Evolutionary conservation across 2,113 vertebrate genomes (phyloP).

Genomic region (Istiophorus platypterus): DNA sequence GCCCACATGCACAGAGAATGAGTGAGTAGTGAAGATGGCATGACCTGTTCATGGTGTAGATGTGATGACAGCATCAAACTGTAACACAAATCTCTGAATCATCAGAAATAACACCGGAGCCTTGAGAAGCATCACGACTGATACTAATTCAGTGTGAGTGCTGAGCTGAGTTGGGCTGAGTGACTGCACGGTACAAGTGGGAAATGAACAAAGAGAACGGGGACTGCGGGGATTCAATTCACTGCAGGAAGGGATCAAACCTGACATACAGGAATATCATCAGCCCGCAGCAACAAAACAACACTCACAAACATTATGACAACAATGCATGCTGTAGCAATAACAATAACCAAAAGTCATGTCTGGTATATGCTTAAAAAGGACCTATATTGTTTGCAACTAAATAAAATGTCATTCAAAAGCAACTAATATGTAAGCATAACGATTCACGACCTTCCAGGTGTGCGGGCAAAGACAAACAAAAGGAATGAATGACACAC

Average conservation of each 20-base stretch:
- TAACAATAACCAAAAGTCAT: neutral
- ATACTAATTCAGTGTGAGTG: constrained; percentile 76
- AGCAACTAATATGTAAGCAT: constrained; percentile 2
- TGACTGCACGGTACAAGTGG: constrained; percentile 45
- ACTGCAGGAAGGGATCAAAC: constrained; percentile 24
- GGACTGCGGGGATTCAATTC: constrained; percentile 25
- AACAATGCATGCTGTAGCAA: neutral
- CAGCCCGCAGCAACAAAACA: neutral
- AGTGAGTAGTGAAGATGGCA: constrained; percentile 38
- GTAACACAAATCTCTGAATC: constrained; percentile 75
- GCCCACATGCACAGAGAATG: constrained; percentile 36
- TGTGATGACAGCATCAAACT: constrained; percentile 71
- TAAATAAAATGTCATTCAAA: neutral
- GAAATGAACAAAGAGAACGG: constrained; percentile 55
- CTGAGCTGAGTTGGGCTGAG: constrained; percentile 60
- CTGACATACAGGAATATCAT: constrained; percentile 16
- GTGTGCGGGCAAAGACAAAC: constrained; percentile 15
- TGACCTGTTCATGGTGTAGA: constrained; percentile 53
- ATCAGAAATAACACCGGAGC: constrained; percentile 73
- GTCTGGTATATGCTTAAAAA: neutral
- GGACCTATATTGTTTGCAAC: neutral
- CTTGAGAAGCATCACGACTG: constrained; percentile 70
- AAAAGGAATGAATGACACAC: constrained; percentile 63
- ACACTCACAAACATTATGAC: neutral
- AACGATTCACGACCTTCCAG: constrained; percentile 19